Percentiles rank a stretch among this genome's conserved stretches.
Conservation (phyloP, 2,113 vertebrate genomes). For the Erythrocercus mccallii region DNA sequence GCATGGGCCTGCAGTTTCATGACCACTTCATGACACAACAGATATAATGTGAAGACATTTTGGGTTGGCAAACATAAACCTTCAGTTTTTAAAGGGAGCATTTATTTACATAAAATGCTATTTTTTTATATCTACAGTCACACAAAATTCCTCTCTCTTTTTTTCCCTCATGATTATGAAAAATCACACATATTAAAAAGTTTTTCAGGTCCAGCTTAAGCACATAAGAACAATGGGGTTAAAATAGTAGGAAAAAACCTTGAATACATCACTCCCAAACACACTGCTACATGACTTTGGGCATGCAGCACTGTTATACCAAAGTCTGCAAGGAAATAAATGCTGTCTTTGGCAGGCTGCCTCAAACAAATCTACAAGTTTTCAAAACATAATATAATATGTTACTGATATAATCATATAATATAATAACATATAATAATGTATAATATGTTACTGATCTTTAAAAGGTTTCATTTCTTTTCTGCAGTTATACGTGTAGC, state of each 20-base stretch:
- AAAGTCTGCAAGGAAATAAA: background rate
- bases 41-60: background rate
- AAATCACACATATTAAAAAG: background rate
- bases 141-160: background rate
- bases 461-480: background rate
- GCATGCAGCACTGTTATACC: background rate
- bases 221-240: background rate
- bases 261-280: background rate
- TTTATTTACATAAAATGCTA: background rate
- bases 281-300: background rate
- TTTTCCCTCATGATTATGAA: background rate
- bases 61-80: background rate
- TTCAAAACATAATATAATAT: background rate
- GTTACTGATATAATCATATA: background rate
- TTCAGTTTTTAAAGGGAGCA: background rate
- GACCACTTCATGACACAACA: background rate
- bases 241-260: background rate
- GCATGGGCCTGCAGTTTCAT: background rate
- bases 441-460: background rate
- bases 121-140: background rate
- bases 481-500: background rate
- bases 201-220: background rate
- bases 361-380: background rate
- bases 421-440: background rate
- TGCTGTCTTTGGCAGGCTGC: background rate